Evolutionary conservation across 1,140 invertebrate species (phyloP), one percentile per base, ranked within the genome.

Genomic region (Parasteatoda tepidariorum): DNA sequence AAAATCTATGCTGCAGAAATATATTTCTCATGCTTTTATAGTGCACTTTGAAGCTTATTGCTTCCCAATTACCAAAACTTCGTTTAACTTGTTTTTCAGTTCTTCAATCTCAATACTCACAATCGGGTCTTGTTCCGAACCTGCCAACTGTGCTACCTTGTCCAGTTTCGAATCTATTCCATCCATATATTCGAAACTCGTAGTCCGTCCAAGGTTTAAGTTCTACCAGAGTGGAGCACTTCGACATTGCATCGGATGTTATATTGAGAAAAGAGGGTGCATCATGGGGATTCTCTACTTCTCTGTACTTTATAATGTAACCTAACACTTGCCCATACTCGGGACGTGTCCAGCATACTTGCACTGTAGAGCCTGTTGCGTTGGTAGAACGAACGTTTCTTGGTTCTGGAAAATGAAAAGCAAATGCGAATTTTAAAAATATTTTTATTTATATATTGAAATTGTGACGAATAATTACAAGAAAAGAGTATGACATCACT

Each of bases 21-120:
- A n/a, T n/a, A n/a, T n/a, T n/a, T n/a, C n/a, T n/a, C n/a, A n/a
- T n/a, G n/a, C n/a, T n/a, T n/a, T n/a, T n/a, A n/a, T n/a, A n/a
- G n/a, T n/a, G n/a, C n/a, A n/a, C n/a, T n/a, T n/a, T n/a, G n/a
- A n/a, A n/a, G n/a, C n/a, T n/a, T n/a, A n/a, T n/a, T n/a, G n/a
- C n/a, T n/a, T n/a, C n/a, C n/a, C n/a, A n/a, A n/a, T n/a, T n/a
- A n/a, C n/a, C n/a, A n/a, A n/a, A n/a, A n/a, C n/a, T n/a, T n/a
- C n/a, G n/a, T n/a, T n/a, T n/a, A n/a, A n/a, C n/a, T n/a, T n/a
- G n/a, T n/a, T n/a, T n/a, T n/a, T n/a, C n/a, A n/a, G n/a, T n/a
- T n/a, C n/a, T n/a, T n/a, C n/a, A n/a, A n/a, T n/a, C n/a, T n/a
- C 13, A 26, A 34, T 9, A 86, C 86, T 86, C 76, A 87, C 86